A percentile compares a stretch with the other conserved stretches of the same genome.
Conservation (phyloP, 1,140 invertebrate species). For the Hesperophylax magnus region DNA sequence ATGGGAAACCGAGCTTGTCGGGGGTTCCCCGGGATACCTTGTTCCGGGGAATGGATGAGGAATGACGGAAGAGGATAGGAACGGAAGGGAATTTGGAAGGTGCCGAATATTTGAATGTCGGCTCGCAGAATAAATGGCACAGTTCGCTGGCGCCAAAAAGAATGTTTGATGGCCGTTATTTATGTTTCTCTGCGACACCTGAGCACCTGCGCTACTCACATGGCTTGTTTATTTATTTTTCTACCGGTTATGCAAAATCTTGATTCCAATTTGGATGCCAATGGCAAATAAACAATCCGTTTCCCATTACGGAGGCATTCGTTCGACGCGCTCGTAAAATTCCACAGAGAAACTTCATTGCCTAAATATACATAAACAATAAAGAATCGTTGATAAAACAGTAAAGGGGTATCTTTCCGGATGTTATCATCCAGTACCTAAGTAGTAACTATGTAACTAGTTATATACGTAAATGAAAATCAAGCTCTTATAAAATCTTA, state of each 20-base stretch:
- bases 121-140: too few relatives aligned
- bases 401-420: too few relatives aligned
- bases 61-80: neutral
- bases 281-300: slow-evolving; percentile 16
- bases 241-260: slow-evolving; percentile 31
- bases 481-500: too few relatives aligned
- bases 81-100: neutral
- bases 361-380: neutral
- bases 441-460: too few relatives aligned
- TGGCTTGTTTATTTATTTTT: slow-evolving; percentile 11
- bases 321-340: neutral
- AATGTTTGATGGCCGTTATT: slow-evolving; percentile 39
- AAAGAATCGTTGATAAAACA: neutral
- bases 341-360: too few relatives aligned
- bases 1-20: too few relatives aligned
- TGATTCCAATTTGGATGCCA: neutral
- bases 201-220: neutral
- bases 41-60: neutral
- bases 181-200: slow-evolving; percentile 45
- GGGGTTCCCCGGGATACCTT: too few relatives aligned
- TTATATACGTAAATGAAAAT: too few relatives aligned
- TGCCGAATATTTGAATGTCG: too few relatives aligned
- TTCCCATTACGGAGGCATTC: slow-evolving; percentile 24
- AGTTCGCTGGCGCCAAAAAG: neutral
- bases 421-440: too few relatives aligned